A percentile compares a stretch with the other conserved stretches of the same genome.
phyloP scores from a whole-genome alignment of 1,140 invertebrate genomes.

The Brachionus angularis region DNA sequence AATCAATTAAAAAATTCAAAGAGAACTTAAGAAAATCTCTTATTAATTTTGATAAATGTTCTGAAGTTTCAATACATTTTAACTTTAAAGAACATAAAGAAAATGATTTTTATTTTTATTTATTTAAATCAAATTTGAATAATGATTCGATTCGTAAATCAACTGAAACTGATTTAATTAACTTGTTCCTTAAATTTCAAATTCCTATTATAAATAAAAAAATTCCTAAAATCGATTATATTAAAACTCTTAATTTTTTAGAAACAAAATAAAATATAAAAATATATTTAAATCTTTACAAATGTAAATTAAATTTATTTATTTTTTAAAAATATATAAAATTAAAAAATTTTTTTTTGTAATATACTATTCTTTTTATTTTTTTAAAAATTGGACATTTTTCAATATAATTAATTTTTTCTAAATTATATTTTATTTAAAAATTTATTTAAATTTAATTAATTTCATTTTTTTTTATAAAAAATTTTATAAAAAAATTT shows the following conservation, averaged over 20 bases:
- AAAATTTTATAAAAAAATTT: too few relatives aligned
- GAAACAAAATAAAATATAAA: background rate
- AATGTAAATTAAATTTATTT: too few relatives aligned
- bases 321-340: too few relatives aligned
- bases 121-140: slow-evolving; percentile 7
- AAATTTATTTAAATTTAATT: too few relatives aligned
- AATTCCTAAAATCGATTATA: background rate
- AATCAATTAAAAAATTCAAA: slow-evolving; percentile 6
- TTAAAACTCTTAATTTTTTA: background rate
- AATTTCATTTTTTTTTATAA: too few relatives aligned
- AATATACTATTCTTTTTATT: too few relatives aligned
- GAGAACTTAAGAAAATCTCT: background rate
- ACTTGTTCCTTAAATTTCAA: background rate
- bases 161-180: background rate
- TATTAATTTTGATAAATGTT: background rate
- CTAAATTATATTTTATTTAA: too few relatives aligned
- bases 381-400: too few relatives aligned
- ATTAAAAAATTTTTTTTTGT: too few relatives aligned
- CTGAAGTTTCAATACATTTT: background rate
- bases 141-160: background rate
- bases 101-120: background rate
- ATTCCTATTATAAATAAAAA: slow-evolving; percentile 1
- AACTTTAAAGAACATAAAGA: background rate
- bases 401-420: too few relatives aligned
- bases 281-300: too few relatives aligned